Evolutionary conservation across 2,113 vertebrate genomes (phyloP).

Genomic region (Carettochelys insculpta): DNA sequence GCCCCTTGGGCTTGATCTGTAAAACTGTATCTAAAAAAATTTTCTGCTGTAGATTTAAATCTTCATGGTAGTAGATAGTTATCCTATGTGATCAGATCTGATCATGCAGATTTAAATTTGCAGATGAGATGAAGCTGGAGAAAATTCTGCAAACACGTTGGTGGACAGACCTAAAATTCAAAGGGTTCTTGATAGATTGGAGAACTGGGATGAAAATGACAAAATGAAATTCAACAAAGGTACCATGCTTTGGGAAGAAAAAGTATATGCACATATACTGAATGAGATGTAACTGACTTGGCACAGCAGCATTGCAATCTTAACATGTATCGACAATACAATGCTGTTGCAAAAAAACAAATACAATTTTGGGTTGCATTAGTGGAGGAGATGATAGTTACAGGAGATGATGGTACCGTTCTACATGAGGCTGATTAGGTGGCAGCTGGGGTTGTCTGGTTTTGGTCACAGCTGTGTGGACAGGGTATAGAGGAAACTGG

Average conservation of each 20-base stretch:
- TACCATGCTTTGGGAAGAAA: not conserved
- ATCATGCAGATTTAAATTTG: not conserved
- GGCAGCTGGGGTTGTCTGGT: not conserved
- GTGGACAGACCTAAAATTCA: not conserved
- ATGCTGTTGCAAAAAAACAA: not conserved
- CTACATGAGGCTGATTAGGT: not conserved
- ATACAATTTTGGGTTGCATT: not conserved
- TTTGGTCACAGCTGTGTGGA: not conserved
- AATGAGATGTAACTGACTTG: not conserved
- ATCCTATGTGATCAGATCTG: not conserved
- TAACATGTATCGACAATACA: not conserved
- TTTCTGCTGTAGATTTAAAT: not conserved
- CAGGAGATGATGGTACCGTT: not conserved
- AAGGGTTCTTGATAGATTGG: not conserved
- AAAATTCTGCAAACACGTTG: not conserved
- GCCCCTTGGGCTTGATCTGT: not conserved
- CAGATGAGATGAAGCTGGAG: not conserved
- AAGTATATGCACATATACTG: not conserved
- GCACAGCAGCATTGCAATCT: not conserved
- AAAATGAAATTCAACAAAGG: not conserved
- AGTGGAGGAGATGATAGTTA: not conserved
- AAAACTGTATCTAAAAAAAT: not conserved
- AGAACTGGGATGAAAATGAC: not conserved
- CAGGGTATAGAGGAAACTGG: not conserved
- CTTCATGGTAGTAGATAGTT: not conserved